A percentile compares a stretch with the other conserved stretches of the same genome.
Conservation (phyloP, 2,113 vertebrate genomes). For the Crotalus tigris region DNA sequence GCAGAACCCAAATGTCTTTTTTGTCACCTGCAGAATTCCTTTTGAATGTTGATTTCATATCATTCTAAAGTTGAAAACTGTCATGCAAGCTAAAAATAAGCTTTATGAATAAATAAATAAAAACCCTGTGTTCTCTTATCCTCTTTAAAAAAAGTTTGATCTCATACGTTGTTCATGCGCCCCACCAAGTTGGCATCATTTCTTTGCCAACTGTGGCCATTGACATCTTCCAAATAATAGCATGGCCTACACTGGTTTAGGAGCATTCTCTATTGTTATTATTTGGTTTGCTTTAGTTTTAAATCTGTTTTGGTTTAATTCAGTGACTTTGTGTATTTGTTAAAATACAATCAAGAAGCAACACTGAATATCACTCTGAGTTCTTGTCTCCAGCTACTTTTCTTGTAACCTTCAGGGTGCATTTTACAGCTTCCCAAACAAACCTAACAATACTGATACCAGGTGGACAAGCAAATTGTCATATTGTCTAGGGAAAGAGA, state of each 20-base stretch:
- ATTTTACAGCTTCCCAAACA: background rate
- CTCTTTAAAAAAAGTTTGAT: background rate
- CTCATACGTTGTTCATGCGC: background rate
- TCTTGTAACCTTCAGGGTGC: background rate
- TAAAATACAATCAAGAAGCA: background rate
- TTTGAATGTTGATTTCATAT: background rate
- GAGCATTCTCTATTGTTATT: background rate
- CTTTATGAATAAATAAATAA: background rate
- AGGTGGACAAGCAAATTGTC: background rate
- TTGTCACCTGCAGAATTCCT: background rate
- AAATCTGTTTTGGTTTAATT: background rate
- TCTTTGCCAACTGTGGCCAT: background rate
- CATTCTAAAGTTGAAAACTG: background rate
- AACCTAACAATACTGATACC: background rate
- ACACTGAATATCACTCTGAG: background rate
- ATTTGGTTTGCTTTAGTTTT: background rate
- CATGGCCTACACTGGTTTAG: background rate
- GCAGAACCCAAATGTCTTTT: background rate
- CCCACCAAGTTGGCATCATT: background rate
- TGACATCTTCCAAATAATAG: background rate
- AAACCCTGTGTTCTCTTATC: background rate
- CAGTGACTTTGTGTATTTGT: background rate
- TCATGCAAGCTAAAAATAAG: background rate
- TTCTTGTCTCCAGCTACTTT: background rate
- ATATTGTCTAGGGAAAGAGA: background rate